A percentile compares a stretch with the other conserved stretches of the same genome.
Conservation (phyloP, 37 sponge, comb jelly and placozoan species). For the Ianthella basta region DNA sequence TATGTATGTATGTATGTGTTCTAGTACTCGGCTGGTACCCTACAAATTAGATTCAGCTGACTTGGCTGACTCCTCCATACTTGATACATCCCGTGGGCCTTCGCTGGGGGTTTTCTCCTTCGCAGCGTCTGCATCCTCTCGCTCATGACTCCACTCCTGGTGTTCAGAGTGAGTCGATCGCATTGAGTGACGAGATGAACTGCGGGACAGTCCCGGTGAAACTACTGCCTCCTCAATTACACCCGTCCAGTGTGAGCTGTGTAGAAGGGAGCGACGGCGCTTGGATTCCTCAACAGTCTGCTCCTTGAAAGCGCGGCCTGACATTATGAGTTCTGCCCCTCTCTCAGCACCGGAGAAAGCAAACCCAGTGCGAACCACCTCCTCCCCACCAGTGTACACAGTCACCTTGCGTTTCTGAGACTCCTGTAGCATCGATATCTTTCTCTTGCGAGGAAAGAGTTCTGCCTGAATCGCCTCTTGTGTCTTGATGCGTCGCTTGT, state of each 20-base stretch:
- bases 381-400: not conserved
- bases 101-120: not conserved
- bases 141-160: not conserved
- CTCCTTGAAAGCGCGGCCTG: conserved; percentile 61
- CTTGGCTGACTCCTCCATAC: no score
- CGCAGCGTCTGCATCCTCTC: not conserved
- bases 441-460: no score
- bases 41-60: no score
- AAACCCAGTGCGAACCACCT: conserved; percentile 62
- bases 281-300: not conserved
- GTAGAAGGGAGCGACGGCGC: not conserved
- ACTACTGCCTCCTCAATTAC: not conserved
- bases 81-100: not conserved
- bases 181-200: not conserved
- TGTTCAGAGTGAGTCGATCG: conserved; percentile 22
- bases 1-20: no score
- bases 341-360: conserved; percentile 86
- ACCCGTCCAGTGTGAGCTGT: not conserved
- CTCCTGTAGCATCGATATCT: not conserved
- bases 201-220: not conserved
- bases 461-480: not conserved
- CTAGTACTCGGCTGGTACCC: no score
- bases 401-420: not conserved
- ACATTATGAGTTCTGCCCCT: conserved; percentile 66
- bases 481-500: conserved; percentile 29